These are phyloP conservation scores for Botia kubotai DNA, from an alignment of 2,797 vertebrate species.

Conservation along the genomic window DNA sequence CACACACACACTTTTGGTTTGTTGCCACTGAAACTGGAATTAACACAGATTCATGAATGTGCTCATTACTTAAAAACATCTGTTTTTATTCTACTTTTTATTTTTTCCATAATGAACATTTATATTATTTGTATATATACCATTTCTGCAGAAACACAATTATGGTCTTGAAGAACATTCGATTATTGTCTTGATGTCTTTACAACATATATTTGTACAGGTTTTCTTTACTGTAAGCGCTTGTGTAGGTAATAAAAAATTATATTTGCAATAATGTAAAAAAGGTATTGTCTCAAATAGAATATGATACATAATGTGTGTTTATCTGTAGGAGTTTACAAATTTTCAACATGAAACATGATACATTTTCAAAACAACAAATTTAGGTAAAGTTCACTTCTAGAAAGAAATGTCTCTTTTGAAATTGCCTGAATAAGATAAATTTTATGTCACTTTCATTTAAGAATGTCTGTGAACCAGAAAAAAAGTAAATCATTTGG, in stretches of 20 bases:
- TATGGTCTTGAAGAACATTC: too few relatives aligned
- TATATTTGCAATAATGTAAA: neutral
- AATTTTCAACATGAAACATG: neutral
- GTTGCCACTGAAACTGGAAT: constrained; percentile 26
- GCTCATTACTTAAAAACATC: neutral
- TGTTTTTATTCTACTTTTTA: neutral
- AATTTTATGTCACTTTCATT: too few relatives aligned
- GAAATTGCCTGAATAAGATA: neutral
- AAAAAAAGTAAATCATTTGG: neutral
- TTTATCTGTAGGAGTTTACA: constrained; percentile 7
- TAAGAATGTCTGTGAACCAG: neutral
- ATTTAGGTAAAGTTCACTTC: neutral
- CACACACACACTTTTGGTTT: neutral
- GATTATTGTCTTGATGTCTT: too few relatives aligned
- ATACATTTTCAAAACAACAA: neutral
- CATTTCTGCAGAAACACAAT: too few relatives aligned
- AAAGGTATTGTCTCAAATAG: neutral
- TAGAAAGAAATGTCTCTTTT: neutral
- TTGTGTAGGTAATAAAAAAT: neutral
- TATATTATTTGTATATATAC: too few relatives aligned
- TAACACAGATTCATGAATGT: neutral
- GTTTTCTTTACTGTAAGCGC: too few relatives aligned
- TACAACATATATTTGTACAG: too few relatives aligned
- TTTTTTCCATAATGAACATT: too few relatives aligned
- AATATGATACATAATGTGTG: constrained; percentile 4